Evolutionary conservation across 2,113 vertebrate genomes (phyloP).

Genomic region (Oreochromis tanganicae): DNA sequence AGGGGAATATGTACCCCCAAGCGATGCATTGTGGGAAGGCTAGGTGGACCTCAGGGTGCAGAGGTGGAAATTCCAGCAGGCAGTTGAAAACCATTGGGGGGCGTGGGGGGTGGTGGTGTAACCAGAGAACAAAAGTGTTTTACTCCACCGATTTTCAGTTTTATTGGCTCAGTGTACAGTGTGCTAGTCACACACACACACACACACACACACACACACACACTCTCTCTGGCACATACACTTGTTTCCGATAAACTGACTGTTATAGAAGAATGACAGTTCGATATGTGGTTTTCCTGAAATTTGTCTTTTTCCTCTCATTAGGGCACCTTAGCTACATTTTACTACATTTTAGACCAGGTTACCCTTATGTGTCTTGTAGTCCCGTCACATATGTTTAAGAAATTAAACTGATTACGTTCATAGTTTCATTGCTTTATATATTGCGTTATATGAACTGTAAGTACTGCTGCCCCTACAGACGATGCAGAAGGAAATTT

Average conservation of each 20-base stretch:
- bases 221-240: not conserved
- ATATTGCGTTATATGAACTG: not conserved
- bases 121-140: conserved; percentile 77
- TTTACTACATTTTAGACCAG: not conserved
- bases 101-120: conserved; percentile 35
- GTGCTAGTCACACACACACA: not conserved
- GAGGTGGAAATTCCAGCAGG: conserved; percentile 76
- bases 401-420: not conserved
- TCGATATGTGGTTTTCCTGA: not conserved
- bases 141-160: conserved; percentile 74
- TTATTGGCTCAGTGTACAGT: conserved; percentile 81
- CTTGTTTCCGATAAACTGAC: not conserved
- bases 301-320: not conserved
- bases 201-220: not conserved
- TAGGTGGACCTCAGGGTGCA: conserved; percentile 63
- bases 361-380: not conserved
- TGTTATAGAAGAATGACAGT: not conserved
- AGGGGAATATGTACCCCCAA: not conserved
- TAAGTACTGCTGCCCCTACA: not conserved
- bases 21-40: conserved; percentile 48
- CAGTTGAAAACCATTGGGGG: conserved; percentile 65
- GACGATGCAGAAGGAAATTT: not conserved
- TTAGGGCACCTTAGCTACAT: not conserved
- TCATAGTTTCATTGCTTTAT: not conserved
- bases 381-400: not conserved